Conservation (phyloP, 2,113 vertebrate genomes). For the Eclectus roratus region DNA sequence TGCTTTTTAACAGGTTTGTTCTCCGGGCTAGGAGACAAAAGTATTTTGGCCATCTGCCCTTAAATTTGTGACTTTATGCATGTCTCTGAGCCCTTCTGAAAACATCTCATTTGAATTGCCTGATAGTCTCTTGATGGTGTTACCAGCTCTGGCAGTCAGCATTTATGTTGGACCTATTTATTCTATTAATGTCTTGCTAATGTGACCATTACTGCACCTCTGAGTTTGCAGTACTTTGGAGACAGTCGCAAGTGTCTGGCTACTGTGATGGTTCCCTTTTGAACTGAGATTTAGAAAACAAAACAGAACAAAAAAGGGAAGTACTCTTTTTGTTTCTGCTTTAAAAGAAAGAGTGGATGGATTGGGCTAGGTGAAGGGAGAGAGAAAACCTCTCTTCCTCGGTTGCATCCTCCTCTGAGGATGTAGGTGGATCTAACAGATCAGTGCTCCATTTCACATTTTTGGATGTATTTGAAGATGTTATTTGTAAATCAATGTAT, state of each 20-base stretch:
- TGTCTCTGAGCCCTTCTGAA: neutral
- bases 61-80: neutral
- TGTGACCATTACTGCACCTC: neutral
- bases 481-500: neutral
- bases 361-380: neutral
- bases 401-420: neutral
- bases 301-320: neutral
- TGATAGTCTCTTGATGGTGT: neutral
- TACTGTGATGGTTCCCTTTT: constrained; percentile 36
- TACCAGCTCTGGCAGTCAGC: neutral
- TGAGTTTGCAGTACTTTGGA: neutral
- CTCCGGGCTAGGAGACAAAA: neutral
- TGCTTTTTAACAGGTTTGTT: constrained; percentile 2
- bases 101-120: neutral
- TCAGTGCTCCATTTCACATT: constrained; percentile 43
- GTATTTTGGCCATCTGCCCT: neutral
- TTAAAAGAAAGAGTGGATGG: constrained; percentile 14
- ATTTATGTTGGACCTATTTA: neutral
- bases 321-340: neutral
- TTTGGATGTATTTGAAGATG: constrained; percentile 35
- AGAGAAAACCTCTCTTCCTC: neutral
- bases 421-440: neutral
- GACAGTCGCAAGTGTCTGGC: neutral
- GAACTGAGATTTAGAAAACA: neutral
- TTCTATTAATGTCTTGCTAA: neutral